Percentiles rank a stretch among this genome's conserved stretches.
Evolutionary conservation across 2,797 vertebrate genomes (phyloP).

Genomic region (Gallinago stenura): DNA sequence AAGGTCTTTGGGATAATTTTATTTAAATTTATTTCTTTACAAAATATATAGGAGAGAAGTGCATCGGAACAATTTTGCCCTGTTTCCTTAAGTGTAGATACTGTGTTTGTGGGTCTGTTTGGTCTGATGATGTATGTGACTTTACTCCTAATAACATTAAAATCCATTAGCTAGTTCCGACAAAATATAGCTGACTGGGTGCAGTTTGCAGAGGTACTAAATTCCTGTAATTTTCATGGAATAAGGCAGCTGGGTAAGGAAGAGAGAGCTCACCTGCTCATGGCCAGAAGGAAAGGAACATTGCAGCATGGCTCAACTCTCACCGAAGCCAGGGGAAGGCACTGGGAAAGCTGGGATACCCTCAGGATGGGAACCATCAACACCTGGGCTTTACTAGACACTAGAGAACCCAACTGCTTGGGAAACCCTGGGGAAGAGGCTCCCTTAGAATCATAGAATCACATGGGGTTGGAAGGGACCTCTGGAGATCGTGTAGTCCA

Average conservation of each 20-base stretch:
- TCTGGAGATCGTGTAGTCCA: too few relatives aligned
- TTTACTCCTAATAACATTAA: not conserved
- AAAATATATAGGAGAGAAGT: not conserved
- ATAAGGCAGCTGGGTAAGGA: not conserved
- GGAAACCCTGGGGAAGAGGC: not conserved
- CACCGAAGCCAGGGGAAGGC: not conserved
- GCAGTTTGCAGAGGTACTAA: not conserved
- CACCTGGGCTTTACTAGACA: not conserved
- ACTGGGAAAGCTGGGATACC: not conserved
- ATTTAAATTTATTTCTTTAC: not conserved
- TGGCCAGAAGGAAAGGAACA: not conserved
- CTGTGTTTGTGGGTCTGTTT: not conserved
- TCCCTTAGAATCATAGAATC: not conserved
- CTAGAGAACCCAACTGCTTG: not conserved
- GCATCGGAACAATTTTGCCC: not conserved
- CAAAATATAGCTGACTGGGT: not conserved
- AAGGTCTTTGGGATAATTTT: not conserved
- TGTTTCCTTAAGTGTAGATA: not conserved
- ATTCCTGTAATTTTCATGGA: not conserved
- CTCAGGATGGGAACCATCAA: not conserved
- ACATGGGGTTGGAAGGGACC: too few relatives aligned
- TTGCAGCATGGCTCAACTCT: not conserved
- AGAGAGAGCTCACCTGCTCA: not conserved
- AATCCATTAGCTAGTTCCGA: not conserved
- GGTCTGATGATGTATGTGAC: not conserved